Percentiles rank a stretch among this genome's conserved stretches.
These are phyloP conservation scores for Nyctereutes procyonoides DNA, from an alignment of 2,113 vertebrate genomes.

Conservation along the genomic window DNA sequence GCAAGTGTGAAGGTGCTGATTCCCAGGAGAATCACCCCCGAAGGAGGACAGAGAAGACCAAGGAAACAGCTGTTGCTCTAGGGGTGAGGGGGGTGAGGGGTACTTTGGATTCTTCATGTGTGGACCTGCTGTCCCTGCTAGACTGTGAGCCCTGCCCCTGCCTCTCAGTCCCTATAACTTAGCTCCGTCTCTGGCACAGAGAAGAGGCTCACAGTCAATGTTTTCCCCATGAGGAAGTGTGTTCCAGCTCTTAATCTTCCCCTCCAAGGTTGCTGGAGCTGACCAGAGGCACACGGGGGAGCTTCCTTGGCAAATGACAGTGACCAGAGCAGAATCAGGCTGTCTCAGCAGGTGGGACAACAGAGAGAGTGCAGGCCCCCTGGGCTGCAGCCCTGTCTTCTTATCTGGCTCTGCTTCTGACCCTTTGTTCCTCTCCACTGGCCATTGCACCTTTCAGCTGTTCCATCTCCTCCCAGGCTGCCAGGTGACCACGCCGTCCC, in stretches of 20 bases:
- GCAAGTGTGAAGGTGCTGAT: not conserved
- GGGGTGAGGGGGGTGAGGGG: not conserved
- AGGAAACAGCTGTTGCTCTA: not conserved
- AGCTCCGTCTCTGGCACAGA: not conserved
- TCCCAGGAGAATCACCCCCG: not conserved
- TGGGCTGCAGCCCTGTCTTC: not conserved
- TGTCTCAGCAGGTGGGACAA: fast-evolving
- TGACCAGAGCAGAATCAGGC: not conserved
- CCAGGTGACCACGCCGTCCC: not conserved
- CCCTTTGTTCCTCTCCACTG: not conserved
- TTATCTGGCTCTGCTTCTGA: not conserved
- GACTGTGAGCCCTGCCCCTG: not conserved
- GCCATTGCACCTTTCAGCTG: not conserved
- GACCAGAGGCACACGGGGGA: not conserved
- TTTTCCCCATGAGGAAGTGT: not conserved
- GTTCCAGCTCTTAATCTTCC: not conserved
- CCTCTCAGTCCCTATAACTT: not conserved
- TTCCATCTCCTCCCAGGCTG: not conserved
- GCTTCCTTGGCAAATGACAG: not conserved
- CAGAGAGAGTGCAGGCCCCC: not conserved
- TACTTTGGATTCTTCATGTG: not conserved
- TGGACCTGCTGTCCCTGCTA: not conserved
- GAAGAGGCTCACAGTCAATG: not conserved
- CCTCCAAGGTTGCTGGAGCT: not conserved
- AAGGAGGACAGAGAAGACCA: not conserved